phyloP scores from a whole-genome alignment of 2,888 invertebrate genomes.

The Helleia helle region DNA sequence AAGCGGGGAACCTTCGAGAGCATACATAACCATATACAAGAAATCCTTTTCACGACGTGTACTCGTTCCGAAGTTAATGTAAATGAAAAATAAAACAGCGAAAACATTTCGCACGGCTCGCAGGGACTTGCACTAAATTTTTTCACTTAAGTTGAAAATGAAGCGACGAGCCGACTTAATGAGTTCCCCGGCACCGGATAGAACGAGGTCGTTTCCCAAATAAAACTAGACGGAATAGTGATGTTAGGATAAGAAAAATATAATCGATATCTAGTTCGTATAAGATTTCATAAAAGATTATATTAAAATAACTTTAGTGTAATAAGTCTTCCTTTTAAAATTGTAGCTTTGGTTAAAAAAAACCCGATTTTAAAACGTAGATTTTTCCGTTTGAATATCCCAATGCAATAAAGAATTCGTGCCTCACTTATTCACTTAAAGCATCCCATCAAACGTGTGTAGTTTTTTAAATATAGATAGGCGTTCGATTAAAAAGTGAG shows the following conservation, averaged over 20 bases:
- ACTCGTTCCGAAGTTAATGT: slow-evolving; percentile 1
- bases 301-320: too few relatives aligned
- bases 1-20: too few relatives aligned
- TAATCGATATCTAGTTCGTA: not conserved
- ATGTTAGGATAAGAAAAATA: not conserved
- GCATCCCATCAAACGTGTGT: too few relatives aligned
- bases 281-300: too few relatives aligned
- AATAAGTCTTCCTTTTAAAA: too few relatives aligned
- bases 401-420: too few relatives aligned
- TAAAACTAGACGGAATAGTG: slow-evolving; percentile 11
- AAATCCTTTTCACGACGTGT: not conserved
- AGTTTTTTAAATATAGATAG: slow-evolving; percentile 2
- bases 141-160: slow-evolving; percentile 25
- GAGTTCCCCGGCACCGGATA: slow-evolving; percentile 19
- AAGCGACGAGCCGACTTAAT: slow-evolving; percentile 25
- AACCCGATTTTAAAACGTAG: too few relatives aligned
- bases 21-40: not conserved
- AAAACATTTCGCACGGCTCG: slow-evolving; percentile 12
- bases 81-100: slow-evolving; percentile 3
- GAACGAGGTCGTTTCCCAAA: slow-evolving; percentile 18
- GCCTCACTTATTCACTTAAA: too few relatives aligned
- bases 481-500: slow-evolving; percentile 1
- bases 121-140: slow-evolving; percentile 21
- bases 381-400: too few relatives aligned
- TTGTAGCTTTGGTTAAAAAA: too few relatives aligned